Evolutionary conservation across 2,888 invertebrate genomes (phyloP).

Genomic region (Sinotaia quadrata): DNA sequence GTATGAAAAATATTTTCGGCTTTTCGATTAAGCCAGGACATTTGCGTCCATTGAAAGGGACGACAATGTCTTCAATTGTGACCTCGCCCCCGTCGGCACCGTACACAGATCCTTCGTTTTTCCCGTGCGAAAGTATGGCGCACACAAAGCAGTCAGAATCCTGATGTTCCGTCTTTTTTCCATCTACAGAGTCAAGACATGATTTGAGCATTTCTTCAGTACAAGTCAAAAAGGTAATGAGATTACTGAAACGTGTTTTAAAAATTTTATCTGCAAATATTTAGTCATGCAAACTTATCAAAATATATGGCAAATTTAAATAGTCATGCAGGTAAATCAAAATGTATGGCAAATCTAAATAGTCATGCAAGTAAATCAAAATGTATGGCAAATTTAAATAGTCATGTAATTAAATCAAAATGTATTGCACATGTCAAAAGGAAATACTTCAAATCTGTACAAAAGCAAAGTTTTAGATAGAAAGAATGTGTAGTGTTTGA

Average conservation of each 20-base stretch:
- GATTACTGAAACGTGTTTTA: not conserved
- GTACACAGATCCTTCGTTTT: constrained; percentile 88
- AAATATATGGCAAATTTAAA: too few species aligned
- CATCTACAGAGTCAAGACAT: constrained; percentile 73
- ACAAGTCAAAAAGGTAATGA: not conserved
- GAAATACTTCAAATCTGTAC: too few species aligned
- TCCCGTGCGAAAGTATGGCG: constrained; percentile 91
- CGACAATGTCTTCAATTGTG: constrained; percentile 82
- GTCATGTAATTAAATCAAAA: too few species aligned
- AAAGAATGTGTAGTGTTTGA: too few species aligned
- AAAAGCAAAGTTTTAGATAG: too few species aligned
- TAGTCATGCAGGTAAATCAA: too few species aligned
- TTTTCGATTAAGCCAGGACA: constrained; percentile 91
- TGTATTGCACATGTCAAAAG: too few species aligned
- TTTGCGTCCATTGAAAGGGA: constrained; percentile 78
- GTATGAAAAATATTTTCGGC: constrained; percentile 83
- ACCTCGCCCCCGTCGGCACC: constrained; percentile 89
- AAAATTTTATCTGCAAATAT: too few species aligned
- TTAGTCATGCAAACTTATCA: too few species aligned
- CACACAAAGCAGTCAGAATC: constrained; percentile 88
- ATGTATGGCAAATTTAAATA: too few species aligned
- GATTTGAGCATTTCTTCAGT: not conserved
- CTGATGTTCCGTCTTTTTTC: constrained; percentile 83
- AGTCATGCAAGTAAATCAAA: too few species aligned
- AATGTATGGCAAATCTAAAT: too few species aligned